Evolutionary conservation across 1,140 invertebrate genomes (phyloP), one percentile per base, ranked within the genome.

Genomic region (Drosophila teissieri): DNA sequence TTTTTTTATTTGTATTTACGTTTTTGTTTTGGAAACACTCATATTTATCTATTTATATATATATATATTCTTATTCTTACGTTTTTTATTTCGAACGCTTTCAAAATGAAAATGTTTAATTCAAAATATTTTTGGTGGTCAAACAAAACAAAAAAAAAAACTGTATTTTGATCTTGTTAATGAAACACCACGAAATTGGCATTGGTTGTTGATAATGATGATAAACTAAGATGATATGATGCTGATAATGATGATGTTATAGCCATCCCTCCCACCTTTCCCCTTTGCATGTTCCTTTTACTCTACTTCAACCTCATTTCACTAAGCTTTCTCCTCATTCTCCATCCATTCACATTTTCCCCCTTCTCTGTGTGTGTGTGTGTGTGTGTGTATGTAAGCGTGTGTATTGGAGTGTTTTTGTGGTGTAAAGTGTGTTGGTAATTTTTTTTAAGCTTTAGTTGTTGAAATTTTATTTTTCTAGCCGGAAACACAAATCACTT

Each of bases 161-260:
- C 7, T 40, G 54, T 76, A 60, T 56, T 48, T 55, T 61, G 46
- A 77, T 52, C 34, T 57, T 46, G 45, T 40, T 44, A 24, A 39
- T 76, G 44, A 84, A 84, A 72, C 75, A 85, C 54, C 73, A 81
- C 78, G 73, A 84, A 81, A 85, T 85, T 85, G 82, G 82, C 81
- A 86, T 84, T 85, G 82, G 73, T 84, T 80, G 67, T 34, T 64
- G 48, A 69, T 67, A 68, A 68, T 55, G 49, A 69, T 69, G 42
- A 70, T 70, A 10, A 65, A 55, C 14, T 54, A 40, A 75, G 64
- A 58, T 46, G 44, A 73, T 55, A 49, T 64, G 15, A 64, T 34
- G 31, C 37, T 62, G 19, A 45, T 49, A 45, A 68, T 78, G 55
- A 61, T 60, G 48, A 73, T 53, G 49, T 31, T 44, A 62, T 24